A percentile compares a stretch with the other conserved stretches of the same genome.
These are phyloP conservation scores for Petroica traversi DNA, from an alignment of 2,113 vertebrate genomes.

Conservation along the genomic window DNA sequence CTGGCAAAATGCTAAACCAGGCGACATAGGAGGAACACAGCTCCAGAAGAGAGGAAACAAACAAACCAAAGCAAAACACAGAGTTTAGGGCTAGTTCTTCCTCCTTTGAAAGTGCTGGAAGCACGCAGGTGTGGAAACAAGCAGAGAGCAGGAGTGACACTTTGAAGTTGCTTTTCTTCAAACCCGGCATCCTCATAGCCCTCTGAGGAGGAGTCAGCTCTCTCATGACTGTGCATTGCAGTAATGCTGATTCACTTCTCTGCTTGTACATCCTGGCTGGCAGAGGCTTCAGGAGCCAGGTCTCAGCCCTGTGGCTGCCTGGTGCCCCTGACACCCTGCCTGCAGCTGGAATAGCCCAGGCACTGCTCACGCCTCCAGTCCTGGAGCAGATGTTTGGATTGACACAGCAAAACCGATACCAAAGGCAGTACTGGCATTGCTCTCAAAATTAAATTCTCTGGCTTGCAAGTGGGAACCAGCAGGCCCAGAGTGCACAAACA, in stretches of 20 bases:
- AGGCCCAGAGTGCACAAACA: rapidly evolving
- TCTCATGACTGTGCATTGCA: neutral
- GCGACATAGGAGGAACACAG: conserved; percentile 49
- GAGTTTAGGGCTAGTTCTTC: conserved; percentile 1
- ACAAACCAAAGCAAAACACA: neutral
- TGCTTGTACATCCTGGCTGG: rapidly evolving
- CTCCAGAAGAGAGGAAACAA: conserved; percentile 19
- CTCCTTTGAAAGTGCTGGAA: conserved; percentile 24
- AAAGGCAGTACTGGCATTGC: neutral
- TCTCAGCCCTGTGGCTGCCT: neutral
- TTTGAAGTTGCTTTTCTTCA: neutral
- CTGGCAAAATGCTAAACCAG: conserved; percentile 69
- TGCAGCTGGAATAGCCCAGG: neutral
- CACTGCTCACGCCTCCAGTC: rapidly evolving
- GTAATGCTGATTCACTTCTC: neutral
- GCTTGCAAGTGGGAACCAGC: neutral
- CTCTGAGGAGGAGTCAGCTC: neutral
- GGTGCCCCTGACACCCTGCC: neutral
- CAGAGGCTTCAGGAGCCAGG: rapidly evolving
- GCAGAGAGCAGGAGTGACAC: neutral
- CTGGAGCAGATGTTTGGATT: rapidly evolving
- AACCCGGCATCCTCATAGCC: neutral
- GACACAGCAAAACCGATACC: neutral
- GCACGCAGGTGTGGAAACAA: neutral
- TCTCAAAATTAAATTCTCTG: neutral